Evolutionary conservation across 2,888 invertebrate species (phyloP).

Genomic region (Cerceris ruficornis): DNA sequence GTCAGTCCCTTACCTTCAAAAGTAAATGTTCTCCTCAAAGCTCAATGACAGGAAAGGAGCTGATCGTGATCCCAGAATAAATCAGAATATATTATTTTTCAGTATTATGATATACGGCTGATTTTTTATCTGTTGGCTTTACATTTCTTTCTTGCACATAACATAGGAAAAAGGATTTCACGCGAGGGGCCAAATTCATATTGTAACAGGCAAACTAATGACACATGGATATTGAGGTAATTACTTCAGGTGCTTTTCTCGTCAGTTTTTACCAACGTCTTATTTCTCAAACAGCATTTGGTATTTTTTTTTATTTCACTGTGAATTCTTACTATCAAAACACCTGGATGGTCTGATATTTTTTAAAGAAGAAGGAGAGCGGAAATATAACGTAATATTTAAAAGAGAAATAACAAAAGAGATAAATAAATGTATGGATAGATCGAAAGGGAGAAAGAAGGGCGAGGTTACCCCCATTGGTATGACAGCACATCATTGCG

Average conservation of each 20-base stretch:
- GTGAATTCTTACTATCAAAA: slow-evolving; percentile 11
- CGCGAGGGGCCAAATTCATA: slow-evolving; percentile 52
- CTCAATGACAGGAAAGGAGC: slow-evolving; percentile 82
- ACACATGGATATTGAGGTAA: slow-evolving; percentile 32
- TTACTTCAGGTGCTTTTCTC: slow-evolving; percentile 37
- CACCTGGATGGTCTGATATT: slow-evolving; percentile 45
- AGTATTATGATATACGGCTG: slow-evolving; percentile 75
- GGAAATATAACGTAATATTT: slow-evolving; percentile 46
- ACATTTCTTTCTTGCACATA: slow-evolving; percentile 68
- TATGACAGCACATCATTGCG: slow-evolving; percentile 82
- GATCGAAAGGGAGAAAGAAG: slow-evolving; percentile 56
- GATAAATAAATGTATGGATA: slow-evolving; percentile 42
- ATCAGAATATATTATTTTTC: slow-evolving; percentile 82
- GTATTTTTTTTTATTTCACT: not conserved
- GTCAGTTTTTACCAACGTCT: slow-evolving; percentile 9
- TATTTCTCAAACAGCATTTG: slow-evolving; percentile 16
- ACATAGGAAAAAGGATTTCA: slow-evolving; percentile 41
- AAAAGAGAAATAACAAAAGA: slow-evolving; percentile 43
- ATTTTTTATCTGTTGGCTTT: slow-evolving; percentile 60
- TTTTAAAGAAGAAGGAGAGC: slow-evolving; percentile 30
- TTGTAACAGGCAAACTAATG: slow-evolving; percentile 30
- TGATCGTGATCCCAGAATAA: slow-evolving; percentile 82
- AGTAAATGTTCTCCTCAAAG: slow-evolving; percentile 83
- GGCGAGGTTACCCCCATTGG: slow-evolving; percentile 76
- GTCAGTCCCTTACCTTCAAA: slow-evolving; percentile 82